Percentiles rank a stretch among this genome's conserved stretches.
Evolutionary conservation across 2,113 vertebrate genomes (phyloP).

Genomic region (Carassius gibelio): DNA sequence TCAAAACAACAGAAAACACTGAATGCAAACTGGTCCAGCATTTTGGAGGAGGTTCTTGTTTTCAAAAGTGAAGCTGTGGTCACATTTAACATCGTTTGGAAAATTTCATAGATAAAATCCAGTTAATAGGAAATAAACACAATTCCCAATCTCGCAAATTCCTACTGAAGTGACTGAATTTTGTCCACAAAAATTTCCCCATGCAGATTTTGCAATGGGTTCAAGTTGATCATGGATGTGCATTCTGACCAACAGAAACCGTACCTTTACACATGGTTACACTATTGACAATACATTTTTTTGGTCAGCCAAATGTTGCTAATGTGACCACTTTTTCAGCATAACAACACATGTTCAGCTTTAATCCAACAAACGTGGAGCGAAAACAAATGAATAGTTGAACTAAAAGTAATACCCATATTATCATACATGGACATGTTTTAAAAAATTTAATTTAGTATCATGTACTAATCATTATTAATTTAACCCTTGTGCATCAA

Average conservation of each 20-base stretch:
- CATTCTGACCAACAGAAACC: too few species aligned
- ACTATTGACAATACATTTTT: background rate
- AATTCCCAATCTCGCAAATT: background rate
- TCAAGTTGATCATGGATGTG: background rate
- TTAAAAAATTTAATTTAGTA: background rate
- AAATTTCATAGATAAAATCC: background rate
- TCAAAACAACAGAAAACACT: background rate
- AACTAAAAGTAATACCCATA: background rate
- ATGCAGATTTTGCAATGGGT: background rate
- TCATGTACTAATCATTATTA: background rate
- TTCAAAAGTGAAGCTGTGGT: background rate
- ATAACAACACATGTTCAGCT: conserved; percentile 90
- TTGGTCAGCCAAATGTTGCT: background rate
- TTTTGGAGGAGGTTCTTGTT: background rate
- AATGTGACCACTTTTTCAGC: background rate
- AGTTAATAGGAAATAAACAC: background rate
- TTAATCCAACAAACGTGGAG: conserved; percentile 90
- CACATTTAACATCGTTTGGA: background rate
- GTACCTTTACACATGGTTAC: background rate
- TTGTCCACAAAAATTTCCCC: too few species aligned
- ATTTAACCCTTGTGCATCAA: too few species aligned
- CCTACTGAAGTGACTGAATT: too few species aligned
- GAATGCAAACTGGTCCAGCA: background rate
- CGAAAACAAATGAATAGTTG: conserved; percentile 28
- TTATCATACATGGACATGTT: background rate